These are phyloP conservation scores for Erythrocercus mccallii DNA, from an alignment of 2,113 vertebrate species.

Conservation along the genomic window DNA sequence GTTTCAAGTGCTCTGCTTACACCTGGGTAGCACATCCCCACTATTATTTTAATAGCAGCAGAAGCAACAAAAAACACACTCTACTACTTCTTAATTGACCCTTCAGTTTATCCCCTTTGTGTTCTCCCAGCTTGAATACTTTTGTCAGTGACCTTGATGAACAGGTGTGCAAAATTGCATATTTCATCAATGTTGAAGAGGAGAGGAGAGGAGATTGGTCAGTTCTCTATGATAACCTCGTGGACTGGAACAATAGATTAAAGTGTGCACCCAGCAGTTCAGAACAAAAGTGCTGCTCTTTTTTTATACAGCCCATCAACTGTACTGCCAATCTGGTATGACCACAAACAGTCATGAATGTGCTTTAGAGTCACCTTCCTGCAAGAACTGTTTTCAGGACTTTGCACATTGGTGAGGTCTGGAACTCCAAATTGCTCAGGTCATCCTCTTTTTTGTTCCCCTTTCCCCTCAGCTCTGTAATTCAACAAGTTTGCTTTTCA, in stretches of 20 bases:
- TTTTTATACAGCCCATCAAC: neutral
- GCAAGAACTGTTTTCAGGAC: neutral
- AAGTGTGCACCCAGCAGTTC: neutral
- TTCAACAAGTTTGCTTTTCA: neutral
- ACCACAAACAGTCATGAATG: neutral
- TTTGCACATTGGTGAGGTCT: neutral
- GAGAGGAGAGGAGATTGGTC: neutral
- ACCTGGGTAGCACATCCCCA: neutral
- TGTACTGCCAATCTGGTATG: neutral
- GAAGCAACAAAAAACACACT: neutral
- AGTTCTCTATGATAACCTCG: neutral
- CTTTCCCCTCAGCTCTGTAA: fast-evolving
- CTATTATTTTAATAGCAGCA: neutral
- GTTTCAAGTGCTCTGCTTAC: neutral
- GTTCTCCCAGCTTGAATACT: neutral
- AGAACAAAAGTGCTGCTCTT: neutral
- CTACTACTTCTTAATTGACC: neutral
- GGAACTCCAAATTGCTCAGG: neutral
- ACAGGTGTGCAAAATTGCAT: neutral
- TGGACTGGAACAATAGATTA: neutral
- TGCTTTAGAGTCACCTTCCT: neutral
- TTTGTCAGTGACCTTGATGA: neutral
- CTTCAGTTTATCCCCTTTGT: neutral
- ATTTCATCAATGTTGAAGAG: neutral
- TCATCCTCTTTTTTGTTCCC: neutral